A percentile compares a stretch with the other conserved stretches of the same genome.
Evolutionary conservation across 2,113 vertebrate genomes (phyloP).

Genomic region (Platycercus adscitus): DNA sequence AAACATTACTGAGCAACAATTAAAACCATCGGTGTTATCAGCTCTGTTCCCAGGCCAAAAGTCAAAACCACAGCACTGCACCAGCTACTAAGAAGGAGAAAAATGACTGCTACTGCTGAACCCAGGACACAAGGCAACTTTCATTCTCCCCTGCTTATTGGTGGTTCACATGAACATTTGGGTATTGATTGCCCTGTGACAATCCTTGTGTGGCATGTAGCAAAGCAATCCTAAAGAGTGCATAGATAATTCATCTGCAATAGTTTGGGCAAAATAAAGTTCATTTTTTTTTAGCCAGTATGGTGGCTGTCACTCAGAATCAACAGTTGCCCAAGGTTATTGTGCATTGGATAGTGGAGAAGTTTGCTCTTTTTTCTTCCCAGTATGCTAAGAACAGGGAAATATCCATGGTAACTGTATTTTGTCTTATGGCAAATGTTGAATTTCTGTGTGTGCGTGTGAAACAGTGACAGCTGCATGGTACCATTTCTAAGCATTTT

Average conservation of each 20-base stretch:
- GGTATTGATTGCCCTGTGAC: not conserved
- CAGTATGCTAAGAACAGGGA: not conserved
- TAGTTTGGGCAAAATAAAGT: not conserved
- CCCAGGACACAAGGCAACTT: not conserved
- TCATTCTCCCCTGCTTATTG: not conserved
- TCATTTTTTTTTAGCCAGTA: not conserved
- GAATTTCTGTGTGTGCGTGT: not conserved
- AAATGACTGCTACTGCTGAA: too few species aligned
- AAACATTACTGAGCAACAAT: too few species aligned
- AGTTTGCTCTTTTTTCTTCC: not conserved
- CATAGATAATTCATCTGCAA: not conserved
- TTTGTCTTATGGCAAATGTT: constrained; percentile 21
- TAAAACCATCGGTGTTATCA: too few species aligned
- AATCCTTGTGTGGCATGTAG: not conserved
- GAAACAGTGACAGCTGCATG: constrained; percentile 8
- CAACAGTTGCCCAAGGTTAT: not conserved
- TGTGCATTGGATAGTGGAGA: not conserved
- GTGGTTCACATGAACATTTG: not conserved
- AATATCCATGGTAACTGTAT: constrained; percentile 45
- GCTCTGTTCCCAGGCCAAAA: too few species aligned
- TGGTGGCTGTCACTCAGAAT: not conserved
- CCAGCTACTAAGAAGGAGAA: too few species aligned
- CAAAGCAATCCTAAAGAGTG: not conserved
- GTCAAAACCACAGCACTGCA: too few species aligned
- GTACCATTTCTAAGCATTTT: constrained; percentile 12